These are phyloP conservation scores for Julus scanicus DNA, from an alignment of 2,888 invertebrate species.

Conservation along the genomic window DNA sequence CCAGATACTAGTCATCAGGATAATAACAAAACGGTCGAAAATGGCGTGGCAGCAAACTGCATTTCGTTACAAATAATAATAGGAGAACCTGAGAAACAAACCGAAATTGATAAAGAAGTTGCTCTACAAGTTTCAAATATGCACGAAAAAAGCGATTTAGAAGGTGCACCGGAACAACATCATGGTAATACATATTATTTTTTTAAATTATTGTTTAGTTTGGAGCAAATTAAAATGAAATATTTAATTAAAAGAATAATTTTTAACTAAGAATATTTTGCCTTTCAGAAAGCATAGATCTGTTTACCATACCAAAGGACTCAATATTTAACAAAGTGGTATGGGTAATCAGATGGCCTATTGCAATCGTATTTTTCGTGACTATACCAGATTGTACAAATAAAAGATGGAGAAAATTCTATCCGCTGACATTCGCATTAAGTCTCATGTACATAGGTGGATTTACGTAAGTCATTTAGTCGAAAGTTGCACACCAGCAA, in stretches of 20 bases:
- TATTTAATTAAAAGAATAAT: no score
- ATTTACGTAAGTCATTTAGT: slow-evolving; percentile 64
- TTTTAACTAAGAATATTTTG: no score
- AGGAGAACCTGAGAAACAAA: slow-evolving; percentile 4
- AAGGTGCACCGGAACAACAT: background rate
- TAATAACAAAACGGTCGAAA: background rate
- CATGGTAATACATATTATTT: background rate
- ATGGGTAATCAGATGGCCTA: slow-evolving; percentile 89
- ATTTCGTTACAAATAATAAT: slow-evolving; percentile 30
- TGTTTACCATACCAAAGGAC: slow-evolving; percentile 28
- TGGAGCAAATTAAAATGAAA: no score
- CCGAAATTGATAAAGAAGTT: background rate
- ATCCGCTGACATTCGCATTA: slow-evolving; percentile 89
- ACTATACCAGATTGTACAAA: slow-evolving; percentile 92
- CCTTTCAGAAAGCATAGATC: slow-evolving; percentile 36
- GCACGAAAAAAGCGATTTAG: slow-evolving; percentile 5
- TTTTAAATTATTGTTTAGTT: no score
- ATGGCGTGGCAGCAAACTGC: background rate
- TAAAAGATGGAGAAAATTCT: slow-evolving; percentile 84
- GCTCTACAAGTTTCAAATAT: background rate
- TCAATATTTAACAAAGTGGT: slow-evolving; percentile 62
- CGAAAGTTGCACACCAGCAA: background rate
- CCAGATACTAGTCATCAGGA: background rate
- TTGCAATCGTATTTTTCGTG: slow-evolving; percentile 82
- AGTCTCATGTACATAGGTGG: slow-evolving; percentile 95